Percentiles rank a stretch among this genome's conserved stretches.
phyloP scores from a whole-genome alignment of 30 jellyfish, hydroid and myxozoan genomes.

The Aurelia aurita region DNA sequence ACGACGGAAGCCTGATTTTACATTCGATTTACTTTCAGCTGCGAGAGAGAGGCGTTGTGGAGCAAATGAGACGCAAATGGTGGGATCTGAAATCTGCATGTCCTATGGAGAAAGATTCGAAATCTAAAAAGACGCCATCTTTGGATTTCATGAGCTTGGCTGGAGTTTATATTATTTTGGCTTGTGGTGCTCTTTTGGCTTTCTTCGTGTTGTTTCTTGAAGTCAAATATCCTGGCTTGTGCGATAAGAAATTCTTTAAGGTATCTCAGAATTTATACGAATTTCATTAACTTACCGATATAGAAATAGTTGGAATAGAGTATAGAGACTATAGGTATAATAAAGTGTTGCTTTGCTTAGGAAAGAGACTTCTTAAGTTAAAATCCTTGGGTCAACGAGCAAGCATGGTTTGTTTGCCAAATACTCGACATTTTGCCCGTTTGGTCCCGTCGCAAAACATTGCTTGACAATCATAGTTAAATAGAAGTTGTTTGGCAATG shows the following conservation, averaged over 20 bases:
- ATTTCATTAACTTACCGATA: too few species aligned
- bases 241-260: constrained; percentile 1
- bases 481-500: too few species aligned
- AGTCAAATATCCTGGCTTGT: constrained; percentile 52
- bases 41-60: constrained; percentile 86
- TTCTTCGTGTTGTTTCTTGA: constrained; percentile 62
- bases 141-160: constrained; percentile 83
- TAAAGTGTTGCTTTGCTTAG: too few species aligned
- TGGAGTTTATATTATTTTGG: constrained; percentile 83
- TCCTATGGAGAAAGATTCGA: constrained; percentile 14
- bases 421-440: too few species aligned
- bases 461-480: too few species aligned
- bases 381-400: too few species aligned
- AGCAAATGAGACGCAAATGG: constrained; percentile 80
- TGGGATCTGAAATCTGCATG: constrained; percentile 87
- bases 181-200: constrained; percentile 74
- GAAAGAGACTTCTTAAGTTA: too few species aligned
- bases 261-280: too few species aligned
- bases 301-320: too few species aligned
- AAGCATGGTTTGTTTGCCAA: too few species aligned
- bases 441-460: too few species aligned
- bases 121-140: constrained; percentile 58
- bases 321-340: too few species aligned
- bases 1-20: neutral
- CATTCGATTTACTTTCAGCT: constrained; percentile 23